Conservation (phyloP, 1,140 invertebrate species). For the Zaprionus ghesquierei region DNA sequence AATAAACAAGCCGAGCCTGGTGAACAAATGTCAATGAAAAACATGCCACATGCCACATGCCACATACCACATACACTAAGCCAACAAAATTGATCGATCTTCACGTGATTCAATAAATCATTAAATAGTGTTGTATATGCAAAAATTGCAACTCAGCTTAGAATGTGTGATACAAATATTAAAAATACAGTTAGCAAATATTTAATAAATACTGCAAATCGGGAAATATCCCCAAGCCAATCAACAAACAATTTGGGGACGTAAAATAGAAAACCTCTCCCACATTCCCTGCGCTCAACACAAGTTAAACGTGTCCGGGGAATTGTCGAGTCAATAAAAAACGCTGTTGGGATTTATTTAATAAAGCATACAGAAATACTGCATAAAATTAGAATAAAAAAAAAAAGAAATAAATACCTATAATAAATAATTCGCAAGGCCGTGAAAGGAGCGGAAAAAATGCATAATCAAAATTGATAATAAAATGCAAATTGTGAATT, state of each 20-base stretch:
- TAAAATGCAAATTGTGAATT: constrained; percentile 68
- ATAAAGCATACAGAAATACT: constrained; percentile 51
- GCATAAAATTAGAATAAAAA: constrained; percentile 3
- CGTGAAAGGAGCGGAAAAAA: constrained; percentile 39
- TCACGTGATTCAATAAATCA: neutral
- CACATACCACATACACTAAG: constrained; percentile 2
- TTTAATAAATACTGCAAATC: neutral
- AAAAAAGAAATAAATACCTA: constrained; percentile 30
- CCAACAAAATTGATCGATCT: neutral
- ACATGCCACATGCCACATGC: neutral
- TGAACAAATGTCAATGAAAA: constrained; percentile 50
- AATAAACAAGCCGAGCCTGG: constrained; percentile 51
- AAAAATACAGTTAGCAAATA: neutral
- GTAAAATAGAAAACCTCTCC: neutral
- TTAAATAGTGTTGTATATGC: neutral
- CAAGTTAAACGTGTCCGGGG: constrained; percentile 30
- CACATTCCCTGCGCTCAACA: too few relatives aligned
- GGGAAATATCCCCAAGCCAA: neutral
- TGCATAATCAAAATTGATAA: constrained; percentile 64
- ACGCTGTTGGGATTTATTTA: constrained; percentile 66
- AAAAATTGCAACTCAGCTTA: neutral
- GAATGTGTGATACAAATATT: neutral
- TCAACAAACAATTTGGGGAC: neutral
- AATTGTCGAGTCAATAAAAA: constrained; percentile 68
- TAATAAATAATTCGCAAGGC: constrained; percentile 62